Conservation (phyloP, 1,140 invertebrate species). For the Papilio polyxenes region DNA sequence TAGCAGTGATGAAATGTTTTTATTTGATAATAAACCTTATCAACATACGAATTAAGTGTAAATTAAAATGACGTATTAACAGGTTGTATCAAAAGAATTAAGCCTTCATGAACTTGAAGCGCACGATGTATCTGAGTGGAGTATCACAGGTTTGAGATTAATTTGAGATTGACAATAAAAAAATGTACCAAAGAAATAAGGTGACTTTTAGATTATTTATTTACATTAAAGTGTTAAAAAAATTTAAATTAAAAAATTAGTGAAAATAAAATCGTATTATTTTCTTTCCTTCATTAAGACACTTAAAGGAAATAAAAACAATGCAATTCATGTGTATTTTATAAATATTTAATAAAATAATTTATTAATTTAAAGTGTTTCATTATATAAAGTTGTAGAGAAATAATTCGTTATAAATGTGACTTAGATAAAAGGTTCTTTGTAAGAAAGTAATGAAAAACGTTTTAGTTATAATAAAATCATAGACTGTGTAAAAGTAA, state of each 20-base stretch:
- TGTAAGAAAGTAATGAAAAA: neutral
- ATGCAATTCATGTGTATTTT: neutral
- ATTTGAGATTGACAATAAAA: slow-evolving; percentile 3
- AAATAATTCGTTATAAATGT: neutral
- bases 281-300: too few species aligned
- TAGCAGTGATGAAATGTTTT: neutral
- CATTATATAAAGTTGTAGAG: neutral
- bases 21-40: neutral
- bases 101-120: slow-evolving; percentile 40
- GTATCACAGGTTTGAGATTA: slow-evolving; percentile 42
- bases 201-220: neutral
- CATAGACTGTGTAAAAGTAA: neutral
- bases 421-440: neutral
- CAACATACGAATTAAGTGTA: neutral
- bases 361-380: neutral
- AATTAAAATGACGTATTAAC: neutral
- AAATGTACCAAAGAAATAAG: neutral
- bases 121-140: slow-evolving; percentile 39
- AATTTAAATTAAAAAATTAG: too few species aligned
- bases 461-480: slow-evolving; percentile 2
- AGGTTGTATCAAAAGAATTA: slow-evolving; percentile 43
- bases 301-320: neutral
- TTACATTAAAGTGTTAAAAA: neutral
- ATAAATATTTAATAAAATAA: neutral
- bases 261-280: too few species aligned